A percentile compares a stretch with the other conserved stretches of the same genome.
Evolutionary conservation across 2,113 vertebrate genomes (phyloP).

Genomic region (Vombatus ursinus): DNA sequence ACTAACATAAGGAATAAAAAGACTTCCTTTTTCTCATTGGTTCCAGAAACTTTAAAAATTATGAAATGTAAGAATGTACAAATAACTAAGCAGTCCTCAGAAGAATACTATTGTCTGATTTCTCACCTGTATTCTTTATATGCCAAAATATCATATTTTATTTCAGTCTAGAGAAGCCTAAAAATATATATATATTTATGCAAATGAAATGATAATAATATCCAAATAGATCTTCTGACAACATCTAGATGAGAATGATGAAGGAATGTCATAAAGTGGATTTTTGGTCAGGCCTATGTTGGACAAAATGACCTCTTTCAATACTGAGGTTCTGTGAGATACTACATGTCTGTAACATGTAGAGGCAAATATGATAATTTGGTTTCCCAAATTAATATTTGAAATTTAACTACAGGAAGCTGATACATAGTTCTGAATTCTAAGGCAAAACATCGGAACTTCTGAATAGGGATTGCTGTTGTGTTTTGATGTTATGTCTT

Average conservation of each 20-base stretch:
- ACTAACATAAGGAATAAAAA: background rate
- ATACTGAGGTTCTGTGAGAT: background rate
- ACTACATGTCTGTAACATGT: slow-evolving; percentile 20
- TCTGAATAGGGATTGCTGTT: background rate
- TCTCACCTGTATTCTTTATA: background rate
- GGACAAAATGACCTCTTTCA: background rate
- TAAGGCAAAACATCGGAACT: background rate
- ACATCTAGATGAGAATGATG: background rate
- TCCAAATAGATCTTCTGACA: background rate
- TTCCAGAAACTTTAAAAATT: slow-evolving; percentile 12
- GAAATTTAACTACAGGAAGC: slow-evolving; percentile 2
- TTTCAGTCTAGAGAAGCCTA: slow-evolving; percentile 2
- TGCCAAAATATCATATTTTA: background rate
- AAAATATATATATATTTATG: background rate
- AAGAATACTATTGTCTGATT: background rate
- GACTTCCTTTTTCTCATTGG: slow-evolving; percentile 29
- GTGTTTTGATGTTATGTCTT: background rate
- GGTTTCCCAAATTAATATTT: background rate
- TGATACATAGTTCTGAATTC: background rate
- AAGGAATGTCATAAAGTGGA: background rate
- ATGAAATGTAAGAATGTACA: slow-evolving; percentile 21
- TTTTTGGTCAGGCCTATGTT: background rate
- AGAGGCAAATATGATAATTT: background rate
- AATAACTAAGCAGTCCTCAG: background rate
- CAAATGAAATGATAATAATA: background rate